Evolutionary conservation across 2,797 vertebrate genomes (phyloP), one percentile per base, ranked within the genome.

Genomic region (Calcarius lapponicus): DNA sequence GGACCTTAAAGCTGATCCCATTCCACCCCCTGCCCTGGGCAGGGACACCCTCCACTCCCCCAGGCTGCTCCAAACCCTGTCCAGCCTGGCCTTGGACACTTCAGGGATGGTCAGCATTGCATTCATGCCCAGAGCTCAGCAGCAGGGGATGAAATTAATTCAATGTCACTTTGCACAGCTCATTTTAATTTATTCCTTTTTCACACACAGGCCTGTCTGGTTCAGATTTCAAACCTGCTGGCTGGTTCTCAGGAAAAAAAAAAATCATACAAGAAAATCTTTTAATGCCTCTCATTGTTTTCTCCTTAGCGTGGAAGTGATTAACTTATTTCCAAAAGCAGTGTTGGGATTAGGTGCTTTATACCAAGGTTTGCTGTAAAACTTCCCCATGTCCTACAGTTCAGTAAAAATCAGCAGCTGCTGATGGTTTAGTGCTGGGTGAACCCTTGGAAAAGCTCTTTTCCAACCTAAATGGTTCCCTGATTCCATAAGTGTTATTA

Each of bases 231-330:
- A 60, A 64, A 86, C 45, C 29, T 64, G 9, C 53, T 91, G 90
- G 32, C 74, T 94, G 74, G 26, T 9, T 69, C 62, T 92, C 12
- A 28, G 60, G 1, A 1, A 13, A 28, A 36, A 13, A 28, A 36
- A 28, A 61, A 42, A 17, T 19, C 34, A 34, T 4, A 17, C 29
- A 32, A 72, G 78, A 50, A 93, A 94, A 73, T 48, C 72, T 78
- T n/a, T 76, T 91, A 94, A 93, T 85, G 14, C 83, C 29, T 56
- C 70, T 92, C 64, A 43, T 82, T 92, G 42, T 76, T 95, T 95
- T 85, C 91, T 96, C 74, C 42, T 94, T 85, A 93, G 88, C 31
- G 21, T 73, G 67, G 42, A 83, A 80, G 75, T 69, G 61, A 91
- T 89, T 90, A 86, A 74, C 61, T 91, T 65, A 10, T 45, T 86